Evolutionary conservation across 1,140 invertebrate species (phyloP), one percentile per base, ranked within the genome.

Genomic region (Pseudomyrmex flavicornis): DNA sequence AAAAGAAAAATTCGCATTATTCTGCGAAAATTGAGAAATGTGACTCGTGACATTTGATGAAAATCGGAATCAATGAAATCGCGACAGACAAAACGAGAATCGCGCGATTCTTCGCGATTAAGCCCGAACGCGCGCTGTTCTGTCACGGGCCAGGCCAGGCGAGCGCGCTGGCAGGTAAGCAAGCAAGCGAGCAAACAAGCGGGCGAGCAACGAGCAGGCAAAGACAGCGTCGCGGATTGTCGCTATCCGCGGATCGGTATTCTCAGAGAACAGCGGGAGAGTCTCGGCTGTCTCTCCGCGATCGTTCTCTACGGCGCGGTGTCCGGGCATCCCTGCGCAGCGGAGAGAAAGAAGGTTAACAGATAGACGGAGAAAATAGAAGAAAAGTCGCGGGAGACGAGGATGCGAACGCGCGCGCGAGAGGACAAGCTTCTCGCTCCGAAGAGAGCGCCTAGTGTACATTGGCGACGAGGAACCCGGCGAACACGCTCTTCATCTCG

Each of bases 391-490:
- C 56, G 26, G 69, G 58, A 75, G 22, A 62, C 69, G 58, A 26
- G 62, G 79, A 12, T 87, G 5, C 54, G 72, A 15, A 17, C 72
- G 56, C n/a, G 48, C 52, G 75, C 52, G 61, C 62, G 50, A 77
- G 61, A 80, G 75, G 54, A 80, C 75, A 70, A 12, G 52, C 76
- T 88, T 85, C 89, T 91, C 91, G 86, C 84, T 86, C 75, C 65
- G 88, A 88, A 85, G 35, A 35, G 35, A 35, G 35, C 90, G 90
- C 85, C 90, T 88, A 92, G 89, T 91, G 91, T 91, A 90, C 83
- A 86, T 70, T 17, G 63, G 85, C 88, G 90, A 91, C 86, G 91
- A 90, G 88, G 85, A 89, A 88, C 86, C 88, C 82, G 75, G 77
- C 88, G 68, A 86, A 86, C 84, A 75, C 84, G 73, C 66, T 87